These are phyloP conservation scores for Metellina segmentata DNA, from an alignment of 2,888 invertebrate genomes.

Conservation along the genomic window DNA sequence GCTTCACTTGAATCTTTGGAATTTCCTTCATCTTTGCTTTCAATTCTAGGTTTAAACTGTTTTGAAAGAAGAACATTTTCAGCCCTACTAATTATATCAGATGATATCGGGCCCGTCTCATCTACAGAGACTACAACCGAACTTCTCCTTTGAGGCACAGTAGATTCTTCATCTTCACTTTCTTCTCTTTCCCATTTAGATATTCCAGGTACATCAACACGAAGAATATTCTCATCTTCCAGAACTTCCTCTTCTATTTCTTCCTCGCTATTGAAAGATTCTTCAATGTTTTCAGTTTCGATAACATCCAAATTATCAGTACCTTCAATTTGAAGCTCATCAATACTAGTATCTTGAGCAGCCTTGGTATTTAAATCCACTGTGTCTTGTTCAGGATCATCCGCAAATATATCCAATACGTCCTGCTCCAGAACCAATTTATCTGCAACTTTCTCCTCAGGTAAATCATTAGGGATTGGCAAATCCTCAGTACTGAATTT, in stretches of 20 bases:
- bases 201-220: conserved; percentile 84
- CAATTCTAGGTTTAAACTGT: conserved; percentile 87
- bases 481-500: neutral
- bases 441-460: conserved; percentile 4
- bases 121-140: conserved; percentile 78
- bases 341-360: neutral
- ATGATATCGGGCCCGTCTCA: conserved; percentile 86
- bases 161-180: conserved; percentile 66
- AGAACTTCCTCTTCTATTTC: conserved; percentile 17
- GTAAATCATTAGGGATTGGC: neutral
- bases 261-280: conserved; percentile 26
- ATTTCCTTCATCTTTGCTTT: conserved; percentile 52
- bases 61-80: conserved; percentile 96
- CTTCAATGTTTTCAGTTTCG: conserved; percentile 36
- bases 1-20: conserved; percentile 54
- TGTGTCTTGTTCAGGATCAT: conserved; percentile 39
- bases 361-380: conserved; percentile 21
- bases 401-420: conserved; percentile 58
- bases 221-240: conserved; percentile 49
- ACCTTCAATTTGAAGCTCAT: conserved; percentile 15
- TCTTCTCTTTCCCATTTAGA: conserved; percentile 95
- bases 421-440: conserved; percentile 28
- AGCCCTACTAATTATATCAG: conserved; percentile 93
- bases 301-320: conserved; percentile 8
- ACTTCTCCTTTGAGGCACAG: conserved; percentile 44